These are phyloP conservation scores for Tethea ocularis DNA, from an alignment of 2,888 invertebrate genomes.

Conservation along the genomic window DNA sequence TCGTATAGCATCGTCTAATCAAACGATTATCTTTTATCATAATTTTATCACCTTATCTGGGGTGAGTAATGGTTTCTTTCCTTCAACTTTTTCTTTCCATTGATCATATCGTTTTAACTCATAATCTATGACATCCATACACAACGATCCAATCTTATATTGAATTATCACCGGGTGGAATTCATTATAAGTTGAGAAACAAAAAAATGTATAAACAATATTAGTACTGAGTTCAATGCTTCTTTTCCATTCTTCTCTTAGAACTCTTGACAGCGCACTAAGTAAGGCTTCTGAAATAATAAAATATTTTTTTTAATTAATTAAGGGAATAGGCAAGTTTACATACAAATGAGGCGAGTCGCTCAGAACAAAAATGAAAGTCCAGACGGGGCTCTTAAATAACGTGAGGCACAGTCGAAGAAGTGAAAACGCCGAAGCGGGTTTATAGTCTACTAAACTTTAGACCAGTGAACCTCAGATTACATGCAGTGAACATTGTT, in stretches of 20 bases:
- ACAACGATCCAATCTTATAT: conserved; percentile 98
- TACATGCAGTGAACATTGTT: too few species aligned
- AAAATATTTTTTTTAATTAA: not conserved
- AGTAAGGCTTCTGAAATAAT: conserved; percentile 91
- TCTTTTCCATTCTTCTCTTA: conserved; percentile 98
- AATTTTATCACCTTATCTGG: conserved; percentile 71
- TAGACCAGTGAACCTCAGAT: too few species aligned
- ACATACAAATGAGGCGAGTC: too few species aligned
- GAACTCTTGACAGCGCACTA: conserved; percentile 96
- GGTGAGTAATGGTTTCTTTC: conserved; percentile 71
- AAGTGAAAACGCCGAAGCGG: too few species aligned
- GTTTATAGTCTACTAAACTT: too few species aligned
- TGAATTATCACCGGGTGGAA: conserved; percentile 97
- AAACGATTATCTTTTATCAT: not conserved
- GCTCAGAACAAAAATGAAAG: too few species aligned
- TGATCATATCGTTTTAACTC: conserved; percentile 96
- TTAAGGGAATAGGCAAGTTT: too few species aligned
- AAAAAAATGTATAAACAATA: conserved; percentile 98
- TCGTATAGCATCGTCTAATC: too few species aligned
- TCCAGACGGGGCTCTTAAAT: too few species aligned
- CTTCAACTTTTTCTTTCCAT: conserved; percentile 89
- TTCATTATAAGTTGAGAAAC: conserved; percentile 97
- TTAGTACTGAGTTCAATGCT: conserved; percentile 98
- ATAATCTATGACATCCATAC: conserved; percentile 98
- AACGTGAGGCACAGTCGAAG: too few species aligned